Percentiles rank a stretch among this genome's conserved stretches.
phyloP scores from a whole-genome alignment of 2,113 vertebrate genomes.

The Asarcornis scutulata region DNA sequence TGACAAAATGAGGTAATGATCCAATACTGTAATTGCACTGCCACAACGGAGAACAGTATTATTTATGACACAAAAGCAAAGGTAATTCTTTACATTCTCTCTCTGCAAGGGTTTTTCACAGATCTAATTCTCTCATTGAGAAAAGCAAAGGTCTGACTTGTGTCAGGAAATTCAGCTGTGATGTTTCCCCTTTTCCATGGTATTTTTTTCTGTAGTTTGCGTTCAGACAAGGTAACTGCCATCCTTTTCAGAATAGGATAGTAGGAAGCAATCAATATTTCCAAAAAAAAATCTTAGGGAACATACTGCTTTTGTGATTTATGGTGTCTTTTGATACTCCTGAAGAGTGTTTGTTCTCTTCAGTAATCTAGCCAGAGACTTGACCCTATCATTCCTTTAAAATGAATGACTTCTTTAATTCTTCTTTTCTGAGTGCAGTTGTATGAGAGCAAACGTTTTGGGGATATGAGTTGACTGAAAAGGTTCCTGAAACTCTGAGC shows the following conservation, averaged over 20 bases:
- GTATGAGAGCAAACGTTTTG: neutral
- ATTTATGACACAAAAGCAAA: neutral
- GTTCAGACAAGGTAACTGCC: slow-evolving; percentile 28
- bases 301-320: slow-evolving; percentile 19
- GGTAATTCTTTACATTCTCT: slow-evolving; percentile 20
- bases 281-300: slow-evolving; percentile 23
- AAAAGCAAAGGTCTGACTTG: slow-evolving; percentile 9
- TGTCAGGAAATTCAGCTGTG: slow-evolving; percentile 43
- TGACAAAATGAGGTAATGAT: neutral
- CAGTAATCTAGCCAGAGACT: slow-evolving; percentile 24
- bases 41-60: neutral
- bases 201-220: slow-evolving; percentile 10
- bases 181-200: neutral
- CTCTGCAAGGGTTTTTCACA: neutral
- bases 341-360: slow-evolving; percentile 49
- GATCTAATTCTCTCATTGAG: slow-evolving; percentile 22
- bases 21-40: neutral
- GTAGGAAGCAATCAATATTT: slow-evolving; percentile 53
- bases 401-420: slow-evolving; percentile 39
- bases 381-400: slow-evolving; percentile 44
- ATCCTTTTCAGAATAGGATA: slow-evolving; percentile 4
- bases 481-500: neutral
- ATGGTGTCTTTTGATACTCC: slow-evolving; percentile 12
- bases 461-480: slow-evolving; percentile 12
- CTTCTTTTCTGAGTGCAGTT: slow-evolving; percentile 9